Conservation (phyloP, 1,140 invertebrate species). For the Papilio polyxenes region DNA sequence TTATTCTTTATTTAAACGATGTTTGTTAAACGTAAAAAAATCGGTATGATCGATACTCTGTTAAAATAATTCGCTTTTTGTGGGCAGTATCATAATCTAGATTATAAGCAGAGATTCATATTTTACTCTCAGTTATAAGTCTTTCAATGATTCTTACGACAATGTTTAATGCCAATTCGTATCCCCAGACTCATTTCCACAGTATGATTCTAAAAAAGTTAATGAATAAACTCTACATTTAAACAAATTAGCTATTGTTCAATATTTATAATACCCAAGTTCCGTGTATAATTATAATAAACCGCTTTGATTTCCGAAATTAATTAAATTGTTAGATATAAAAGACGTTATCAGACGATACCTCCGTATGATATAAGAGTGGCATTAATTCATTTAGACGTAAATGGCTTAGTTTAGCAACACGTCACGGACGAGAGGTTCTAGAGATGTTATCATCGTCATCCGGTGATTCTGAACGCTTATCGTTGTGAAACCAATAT, state of each 20-base stretch:
- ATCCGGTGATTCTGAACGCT: conserved; percentile 72
- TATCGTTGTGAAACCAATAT: conserved; percentile 62
- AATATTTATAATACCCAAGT: background rate
- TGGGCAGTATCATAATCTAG: too few relatives aligned
- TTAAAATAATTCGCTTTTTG: too few relatives aligned
- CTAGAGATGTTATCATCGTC: conserved; percentile 60
- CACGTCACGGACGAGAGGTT: conserved; percentile 52
- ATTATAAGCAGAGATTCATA: too few relatives aligned
- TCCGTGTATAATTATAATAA: conserved; percentile 21
- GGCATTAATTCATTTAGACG: conserved; percentile 59
- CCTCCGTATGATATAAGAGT: background rate
- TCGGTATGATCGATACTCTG: too few relatives aligned
- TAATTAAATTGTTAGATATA: background rate
- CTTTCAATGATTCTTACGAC: too few relatives aligned
- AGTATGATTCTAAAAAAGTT: background rate
- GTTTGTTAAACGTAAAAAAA: too few relatives aligned
- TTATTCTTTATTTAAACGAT: too few relatives aligned
- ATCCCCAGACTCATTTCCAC: too few relatives aligned
- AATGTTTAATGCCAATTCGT: too few relatives aligned
- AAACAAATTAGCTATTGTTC: background rate
- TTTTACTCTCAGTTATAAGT: too few relatives aligned
- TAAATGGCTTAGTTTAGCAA: conserved; percentile 63
- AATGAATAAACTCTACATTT: background rate
- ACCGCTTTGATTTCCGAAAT: conserved; percentile 11
- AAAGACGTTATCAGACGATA: conserved; percentile 8